phyloP scores from a whole-genome alignment of 1,140 invertebrate species.

The Cardiocondyla obscurior region DNA sequence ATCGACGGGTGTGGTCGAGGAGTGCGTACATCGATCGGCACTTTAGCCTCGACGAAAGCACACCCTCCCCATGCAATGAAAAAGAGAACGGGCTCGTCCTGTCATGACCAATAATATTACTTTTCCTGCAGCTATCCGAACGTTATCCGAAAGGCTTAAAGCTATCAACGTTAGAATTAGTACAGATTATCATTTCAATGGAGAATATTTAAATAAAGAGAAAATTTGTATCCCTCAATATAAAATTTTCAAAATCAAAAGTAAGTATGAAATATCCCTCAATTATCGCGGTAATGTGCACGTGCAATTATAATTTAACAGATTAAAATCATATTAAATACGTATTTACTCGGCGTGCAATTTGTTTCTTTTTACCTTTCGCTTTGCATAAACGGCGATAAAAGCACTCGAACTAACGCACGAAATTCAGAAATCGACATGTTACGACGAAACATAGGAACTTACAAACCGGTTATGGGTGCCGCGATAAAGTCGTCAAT shows the following conservation, averaged over 20 bases:
- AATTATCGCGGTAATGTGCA: neutral
- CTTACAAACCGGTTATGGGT: conserved; percentile 12
- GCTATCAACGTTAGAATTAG: neutral
- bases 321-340: conserved; percentile 52
- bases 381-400: neutral
- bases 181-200: neutral
- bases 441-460: neutral
- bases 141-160: neutral
- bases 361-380: neutral
- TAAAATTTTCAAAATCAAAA: too few species aligned
- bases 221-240: too few species aligned
- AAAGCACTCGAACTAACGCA: neutral
- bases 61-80: conserved; percentile 46
- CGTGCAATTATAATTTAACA: conserved; percentile 37
- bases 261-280: neutral
- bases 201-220: neutral
- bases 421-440: neutral
- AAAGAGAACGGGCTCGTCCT: conserved; percentile 53
- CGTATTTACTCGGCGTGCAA: conserved; percentile 46
- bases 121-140: neutral
- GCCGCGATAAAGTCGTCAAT: neutral
- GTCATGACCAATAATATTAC: conserved; percentile 28
- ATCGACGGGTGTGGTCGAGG: conserved; percentile 72
- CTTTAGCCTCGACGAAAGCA: conserved; percentile 67
- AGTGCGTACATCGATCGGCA: conserved; percentile 72